phyloP scores from a whole-genome alignment of 1,140 invertebrate species.

The Bombus polaris region DNA sequence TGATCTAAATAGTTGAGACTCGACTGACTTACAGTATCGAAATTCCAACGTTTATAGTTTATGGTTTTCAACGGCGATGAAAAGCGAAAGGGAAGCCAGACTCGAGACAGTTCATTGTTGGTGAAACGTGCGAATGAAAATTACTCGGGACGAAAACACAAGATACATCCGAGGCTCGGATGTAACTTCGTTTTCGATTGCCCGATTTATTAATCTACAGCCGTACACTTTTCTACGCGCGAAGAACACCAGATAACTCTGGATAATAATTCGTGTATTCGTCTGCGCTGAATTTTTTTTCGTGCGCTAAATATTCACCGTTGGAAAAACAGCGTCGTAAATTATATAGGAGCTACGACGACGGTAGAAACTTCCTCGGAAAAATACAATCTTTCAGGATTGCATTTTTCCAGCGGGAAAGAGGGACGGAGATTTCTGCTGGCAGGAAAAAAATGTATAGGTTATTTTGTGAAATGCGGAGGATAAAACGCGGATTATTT shows the following conservation, averaged over 20 bases:
- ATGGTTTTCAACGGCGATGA: neutral
- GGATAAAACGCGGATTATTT: neutral
- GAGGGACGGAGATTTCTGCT: neutral
- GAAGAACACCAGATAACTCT: constrained; percentile 28
- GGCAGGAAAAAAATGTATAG: neutral
- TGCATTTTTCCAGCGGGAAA: constrained; percentile 3
- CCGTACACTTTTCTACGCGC: neutral
- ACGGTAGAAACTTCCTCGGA: neutral
- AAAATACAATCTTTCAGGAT: constrained; percentile 42
- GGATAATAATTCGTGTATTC: constrained; percentile 42
- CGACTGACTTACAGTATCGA: neutral
- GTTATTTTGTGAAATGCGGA: neutral
- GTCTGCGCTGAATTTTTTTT: constrained; percentile 42
- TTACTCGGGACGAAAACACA: neutral
- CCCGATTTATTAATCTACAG: constrained; percentile 44
- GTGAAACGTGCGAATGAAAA: neutral
- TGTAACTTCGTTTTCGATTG: constrained; percentile 28
- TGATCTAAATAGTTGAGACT: neutral
- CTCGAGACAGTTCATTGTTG: too few species aligned
- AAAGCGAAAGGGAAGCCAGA: neutral
- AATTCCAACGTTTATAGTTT: neutral
- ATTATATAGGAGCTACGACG: neutral
- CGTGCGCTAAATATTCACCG: constrained; percentile 40
- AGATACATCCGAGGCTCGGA: too few species aligned
- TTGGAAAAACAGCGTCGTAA: constrained; percentile 49